A percentile compares a stretch with the other conserved stretches of the same genome.
These are phyloP conservation scores for Pionites leucogaster DNA, from an alignment of 2,113 vertebrate genomes.

Conservation along the genomic window DNA sequence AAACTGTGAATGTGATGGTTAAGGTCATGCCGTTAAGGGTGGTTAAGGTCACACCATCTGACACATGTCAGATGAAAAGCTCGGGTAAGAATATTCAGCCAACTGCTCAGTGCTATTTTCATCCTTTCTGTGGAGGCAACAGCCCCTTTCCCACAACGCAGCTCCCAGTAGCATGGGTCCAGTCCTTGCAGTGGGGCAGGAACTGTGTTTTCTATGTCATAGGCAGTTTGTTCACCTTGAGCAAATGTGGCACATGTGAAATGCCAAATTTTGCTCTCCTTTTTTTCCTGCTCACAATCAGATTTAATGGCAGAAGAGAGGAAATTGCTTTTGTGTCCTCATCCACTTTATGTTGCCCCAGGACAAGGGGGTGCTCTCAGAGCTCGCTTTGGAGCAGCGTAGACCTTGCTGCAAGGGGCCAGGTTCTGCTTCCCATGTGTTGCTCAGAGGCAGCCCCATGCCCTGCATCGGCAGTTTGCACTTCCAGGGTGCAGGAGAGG, in stretches of 20 bases:
- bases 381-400: neutral
- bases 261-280: neutral
- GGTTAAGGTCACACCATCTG: slow-evolving; percentile 33
- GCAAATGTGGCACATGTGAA: fast-evolving
- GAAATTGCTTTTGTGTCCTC: neutral
- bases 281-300: fast-evolving
- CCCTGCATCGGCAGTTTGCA: fast-evolving
- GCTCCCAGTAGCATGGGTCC: fast-evolving
- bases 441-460: neutral
- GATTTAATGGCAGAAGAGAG: neutral
- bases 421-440: neutral
- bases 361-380: neutral
- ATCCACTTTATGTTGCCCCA: fast-evolving
- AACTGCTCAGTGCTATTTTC: neutral
- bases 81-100: neutral
- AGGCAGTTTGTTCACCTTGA: neutral
- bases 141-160: neutral
- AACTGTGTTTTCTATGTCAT: neutral
- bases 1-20: neutral
- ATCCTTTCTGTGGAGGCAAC: neutral
- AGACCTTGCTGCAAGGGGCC: neutral
- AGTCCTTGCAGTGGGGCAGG: neutral
- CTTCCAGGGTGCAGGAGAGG: neutral
- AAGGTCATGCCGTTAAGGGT: neutral
- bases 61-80: slow-evolving; percentile 40